These are phyloP conservation scores for Pontoporia blainvillei DNA, from an alignment of 2,113 vertebrate species.

Conservation along the genomic window DNA sequence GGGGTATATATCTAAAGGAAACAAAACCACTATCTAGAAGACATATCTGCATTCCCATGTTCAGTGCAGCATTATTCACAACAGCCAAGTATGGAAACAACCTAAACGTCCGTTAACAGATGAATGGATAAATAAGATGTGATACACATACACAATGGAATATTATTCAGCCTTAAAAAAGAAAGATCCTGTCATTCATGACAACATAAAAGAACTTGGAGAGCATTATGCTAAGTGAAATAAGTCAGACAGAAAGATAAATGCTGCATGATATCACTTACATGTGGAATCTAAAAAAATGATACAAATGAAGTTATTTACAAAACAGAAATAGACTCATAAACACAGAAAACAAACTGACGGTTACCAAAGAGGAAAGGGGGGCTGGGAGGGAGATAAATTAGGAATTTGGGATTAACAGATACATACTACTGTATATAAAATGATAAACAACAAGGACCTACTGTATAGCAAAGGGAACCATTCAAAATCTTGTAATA, in stretches of 20 bases:
- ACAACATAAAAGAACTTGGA: neutral
- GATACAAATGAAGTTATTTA: neutral
- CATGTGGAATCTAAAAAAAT: neutral
- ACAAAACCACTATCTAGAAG: neutral
- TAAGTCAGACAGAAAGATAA: neutral
- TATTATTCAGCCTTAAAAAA: neutral
- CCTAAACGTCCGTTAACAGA: neutral
- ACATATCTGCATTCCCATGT: neutral
- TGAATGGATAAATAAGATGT: neutral
- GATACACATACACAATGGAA: neutral
- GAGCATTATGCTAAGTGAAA: neutral
- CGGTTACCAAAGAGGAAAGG: neutral
- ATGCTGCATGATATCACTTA: neutral
- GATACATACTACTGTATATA: neutral
- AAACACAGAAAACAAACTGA: neutral
- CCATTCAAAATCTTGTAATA: neutral
- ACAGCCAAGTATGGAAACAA: neutral
- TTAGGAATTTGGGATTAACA: neutral
- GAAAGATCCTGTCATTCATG: neutral
- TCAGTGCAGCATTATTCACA: neutral
- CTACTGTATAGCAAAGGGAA: neutral
- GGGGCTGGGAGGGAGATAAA: neutral
- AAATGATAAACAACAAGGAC: neutral
- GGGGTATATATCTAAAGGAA: neutral
- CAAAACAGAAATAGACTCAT: neutral